Evolutionary conservation across 2,113 vertebrate genomes (phyloP), one percentile per base, ranked within the genome.

Genomic region (Prionailurus bengalensis): DNA sequence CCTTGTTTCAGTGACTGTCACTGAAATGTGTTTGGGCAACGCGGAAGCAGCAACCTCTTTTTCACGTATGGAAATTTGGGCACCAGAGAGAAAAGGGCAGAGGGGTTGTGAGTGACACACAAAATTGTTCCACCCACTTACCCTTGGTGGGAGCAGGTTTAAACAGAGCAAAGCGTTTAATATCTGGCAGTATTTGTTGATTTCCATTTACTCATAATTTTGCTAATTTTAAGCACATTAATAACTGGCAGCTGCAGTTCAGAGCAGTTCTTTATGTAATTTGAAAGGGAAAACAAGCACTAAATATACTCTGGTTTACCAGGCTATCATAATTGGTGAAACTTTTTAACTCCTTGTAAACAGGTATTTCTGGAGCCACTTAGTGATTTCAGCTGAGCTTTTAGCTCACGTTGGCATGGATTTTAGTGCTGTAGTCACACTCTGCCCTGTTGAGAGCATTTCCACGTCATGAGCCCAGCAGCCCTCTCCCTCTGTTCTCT

Each of bases 161-260:
- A 97, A 97, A 68, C 79, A 96, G 94, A 97, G 84, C 45, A 91
- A 86, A 89, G 53, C 92, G 63, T 96, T 98, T 98, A 90, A 82
- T 97, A 79, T 91, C 87, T 76, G 95, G 80, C 86, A 82, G 74
- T 96, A 74, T 97, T 97, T 93, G 65, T 95, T 98, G 82, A 90
- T 92, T 97, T 98, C 85, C 82, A 94, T 76, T 87, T 95, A 83
- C 92, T 96, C 84, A 95, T 85, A 97, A 93, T 96, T 95, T 79
- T 94, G 95, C 98, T 88, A 39, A 95, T 96, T 97, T 98, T 58
- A 92, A 48, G 93, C 94, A 94, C 91, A 76, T 96, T 88, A 89
- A 83, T 96, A 97, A 98, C 94, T 94, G 96, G 82, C 95, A 97
- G 74, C 93, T 97, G 94, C 71, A 70, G 88, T 97, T 74, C 65